phyloP scores from a whole-genome alignment of 2,113 vertebrate species.

The Orycteropus afer region DNA sequence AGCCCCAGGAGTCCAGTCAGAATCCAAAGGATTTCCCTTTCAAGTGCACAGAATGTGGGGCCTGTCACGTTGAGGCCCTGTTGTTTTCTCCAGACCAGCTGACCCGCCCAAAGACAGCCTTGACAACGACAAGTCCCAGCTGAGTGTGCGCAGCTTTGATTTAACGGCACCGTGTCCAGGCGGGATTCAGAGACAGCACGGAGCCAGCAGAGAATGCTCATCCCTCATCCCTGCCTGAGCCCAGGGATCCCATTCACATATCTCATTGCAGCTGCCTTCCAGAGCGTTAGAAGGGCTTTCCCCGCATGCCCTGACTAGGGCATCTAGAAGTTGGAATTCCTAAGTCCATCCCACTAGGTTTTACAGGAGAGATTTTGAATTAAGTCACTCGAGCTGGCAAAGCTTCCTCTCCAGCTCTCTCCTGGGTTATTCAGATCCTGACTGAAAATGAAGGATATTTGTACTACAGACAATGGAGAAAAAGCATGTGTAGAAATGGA shows the following conservation, averaged over 20 bases:
- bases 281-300: neutral
- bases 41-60: slow-evolving; percentile 32
- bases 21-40: slow-evolving; percentile 52
- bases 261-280: neutral
- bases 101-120: neutral
- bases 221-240: neutral
- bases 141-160: neutral
- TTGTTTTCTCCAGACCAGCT: slow-evolving; percentile 38
- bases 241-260: neutral
- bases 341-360: neutral
- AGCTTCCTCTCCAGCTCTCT: neutral
- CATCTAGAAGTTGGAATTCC: neutral
- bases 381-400: neutral
- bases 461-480: neutral
- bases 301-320: neutral
- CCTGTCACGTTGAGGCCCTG: neutral
- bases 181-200: rapidly evolving
- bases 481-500: neutral
- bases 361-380: neutral
- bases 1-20: slow-evolving; percentile 35
- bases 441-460: neutral
- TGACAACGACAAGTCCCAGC: neutral
- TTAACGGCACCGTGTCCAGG: neutral
- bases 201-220: neutral
- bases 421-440: neutral